Evolutionary conservation across 2,888 invertebrate genomes (phyloP).

Genomic region (Sphaerophoria rueppellii): DNA sequence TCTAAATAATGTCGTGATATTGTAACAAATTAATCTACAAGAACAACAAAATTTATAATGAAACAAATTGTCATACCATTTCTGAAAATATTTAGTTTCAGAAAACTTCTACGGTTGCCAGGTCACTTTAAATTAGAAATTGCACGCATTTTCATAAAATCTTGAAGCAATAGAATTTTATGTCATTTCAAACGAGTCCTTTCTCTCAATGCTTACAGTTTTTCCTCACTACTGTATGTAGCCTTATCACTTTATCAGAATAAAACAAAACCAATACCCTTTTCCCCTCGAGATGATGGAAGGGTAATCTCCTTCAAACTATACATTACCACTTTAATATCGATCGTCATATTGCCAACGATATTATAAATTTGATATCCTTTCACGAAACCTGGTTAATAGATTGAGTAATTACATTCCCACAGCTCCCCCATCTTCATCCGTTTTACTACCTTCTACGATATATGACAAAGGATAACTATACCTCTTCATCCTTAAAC

Average conservation of each 20-base stretch:
- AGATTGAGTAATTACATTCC: constrained; percentile 67
- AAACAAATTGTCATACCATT: no score
- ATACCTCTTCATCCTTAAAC: constrained; percentile 3
- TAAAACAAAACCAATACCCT: constrained; percentile 18
- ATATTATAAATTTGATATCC: constrained; percentile 43
- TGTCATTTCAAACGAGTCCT: no score
- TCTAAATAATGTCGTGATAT: no score
- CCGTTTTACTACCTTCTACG: background rate
- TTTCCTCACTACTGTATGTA: constrained; percentile 10
- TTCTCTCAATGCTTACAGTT: no score
- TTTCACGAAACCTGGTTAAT: constrained; percentile 43
- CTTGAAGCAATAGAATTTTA: no score
- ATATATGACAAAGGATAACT: background rate
- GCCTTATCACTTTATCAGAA: background rate
- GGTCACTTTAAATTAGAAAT: no score
- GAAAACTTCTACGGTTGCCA: no score
- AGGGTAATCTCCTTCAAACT: constrained; percentile 39
- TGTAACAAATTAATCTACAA: no score
- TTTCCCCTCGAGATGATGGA: constrained; percentile 8
- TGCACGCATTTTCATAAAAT: no score
- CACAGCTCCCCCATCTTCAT: background rate
- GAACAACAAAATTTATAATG: no score
- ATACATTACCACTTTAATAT: constrained; percentile 21
- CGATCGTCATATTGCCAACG: constrained; percentile 54
- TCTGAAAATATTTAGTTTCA: no score